A percentile compares a stretch with the other conserved stretches of the same genome.
phyloP scores from a whole-genome alignment of 2,113 vertebrate genomes.

The Chionomys nivalis region DNA sequence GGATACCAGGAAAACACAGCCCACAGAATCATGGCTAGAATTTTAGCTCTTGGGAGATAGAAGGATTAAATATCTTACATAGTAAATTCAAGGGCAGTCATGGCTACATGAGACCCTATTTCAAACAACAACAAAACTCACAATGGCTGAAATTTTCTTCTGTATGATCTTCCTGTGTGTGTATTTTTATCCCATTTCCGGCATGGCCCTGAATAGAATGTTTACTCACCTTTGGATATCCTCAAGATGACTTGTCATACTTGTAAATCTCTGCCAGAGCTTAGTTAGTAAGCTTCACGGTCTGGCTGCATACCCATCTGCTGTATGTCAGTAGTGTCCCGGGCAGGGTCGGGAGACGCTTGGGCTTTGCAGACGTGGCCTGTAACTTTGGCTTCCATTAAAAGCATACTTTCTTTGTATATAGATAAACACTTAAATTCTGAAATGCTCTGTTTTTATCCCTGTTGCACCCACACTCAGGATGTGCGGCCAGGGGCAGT shows the following conservation, averaged over 20 bases:
- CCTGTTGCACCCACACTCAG: fast-evolving
- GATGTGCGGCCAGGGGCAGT: fast-evolving
- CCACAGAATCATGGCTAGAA: not conserved
- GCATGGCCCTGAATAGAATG: not conserved
- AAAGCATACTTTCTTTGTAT: not conserved
- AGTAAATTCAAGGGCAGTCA: not conserved
- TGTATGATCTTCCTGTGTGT: not conserved
- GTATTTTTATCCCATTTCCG: not conserved
- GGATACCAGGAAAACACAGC: not conserved
- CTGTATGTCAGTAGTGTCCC: not conserved
- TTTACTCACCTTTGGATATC: not conserved
- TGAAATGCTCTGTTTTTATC: fast-evolving
- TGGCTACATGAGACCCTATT: not conserved
- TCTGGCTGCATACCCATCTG: not conserved
- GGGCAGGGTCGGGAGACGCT: no score
- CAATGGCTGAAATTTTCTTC: not conserved
- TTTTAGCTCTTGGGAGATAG: not conserved
- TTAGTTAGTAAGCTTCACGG: not conserved
- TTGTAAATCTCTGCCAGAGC: not conserved
- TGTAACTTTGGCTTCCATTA: not conserved
- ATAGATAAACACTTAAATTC: not conserved
- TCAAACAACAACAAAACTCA: not conserved
- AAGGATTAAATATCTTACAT: not conserved
- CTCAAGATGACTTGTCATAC: not conserved
- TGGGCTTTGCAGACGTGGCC: not conserved